Base-by-base conservation (phyloP, 2,113 vertebrate species). In the Scortum barcoo region DNA sequence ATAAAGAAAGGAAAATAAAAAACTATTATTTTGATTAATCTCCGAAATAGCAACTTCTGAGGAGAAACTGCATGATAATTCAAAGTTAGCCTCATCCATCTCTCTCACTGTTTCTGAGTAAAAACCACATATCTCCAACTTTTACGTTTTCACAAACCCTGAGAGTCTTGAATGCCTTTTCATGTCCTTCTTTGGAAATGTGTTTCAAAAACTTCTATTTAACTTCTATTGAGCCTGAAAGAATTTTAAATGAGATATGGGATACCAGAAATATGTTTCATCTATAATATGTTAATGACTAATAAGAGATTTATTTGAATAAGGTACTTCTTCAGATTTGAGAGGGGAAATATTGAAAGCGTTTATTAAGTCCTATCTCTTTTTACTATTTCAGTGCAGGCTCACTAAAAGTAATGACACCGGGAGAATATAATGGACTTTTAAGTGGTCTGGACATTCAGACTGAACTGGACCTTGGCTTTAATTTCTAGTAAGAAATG, bases 361-460 rank as follows among this genome's bases (percentile, higher is more conserved):
- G 9, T 19, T 73, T 62, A 85, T 79, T 61, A 77, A 80, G 60
- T 61, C 44, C 30, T 36, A 24, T 88, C 33, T 80, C 33, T 77
- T 85, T 79, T 78, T 62, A 61, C 50, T 84, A 74, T 83, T 87
- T 81, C 85, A 82, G 70, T 84, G 50, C 77, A 26, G 75, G 24
- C 77, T 86, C 71, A 33, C 56, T 57, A 44, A 80, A 81, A 70
- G 86, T 90, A 90, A 93, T 91, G 71, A 78, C 74, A 93, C 80
- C 83, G 81, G 92, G 88, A 75, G 83, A 89, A 89, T 79, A 61
- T 94, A 95, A 94, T 94, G 84, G 79, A 88, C 75, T 95, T 94
- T 93, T 93, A 95, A 95, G 89, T 94, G 84, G 86, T 91, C 91
- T 93, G 93, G 65, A 69, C 79, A 93, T 92, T 86, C 73, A 81